Conservation (phyloP, 2,888 invertebrate genomes). For the Diarsia brunnea region DNA sequence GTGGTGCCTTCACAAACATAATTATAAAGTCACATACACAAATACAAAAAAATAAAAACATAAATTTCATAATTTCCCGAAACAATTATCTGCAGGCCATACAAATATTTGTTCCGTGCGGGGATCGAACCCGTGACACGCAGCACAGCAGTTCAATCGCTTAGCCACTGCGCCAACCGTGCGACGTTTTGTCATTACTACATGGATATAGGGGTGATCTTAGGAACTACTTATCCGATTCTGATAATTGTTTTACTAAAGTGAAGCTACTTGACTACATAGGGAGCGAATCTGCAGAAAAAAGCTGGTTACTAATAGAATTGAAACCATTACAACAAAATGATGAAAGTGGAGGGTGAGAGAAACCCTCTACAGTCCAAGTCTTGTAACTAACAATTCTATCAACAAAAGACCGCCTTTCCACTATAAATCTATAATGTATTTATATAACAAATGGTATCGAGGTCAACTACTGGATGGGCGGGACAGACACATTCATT, state of each 20-base stretch:
- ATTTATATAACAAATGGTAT: conserved; percentile 31
- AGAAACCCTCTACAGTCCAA: neutral
- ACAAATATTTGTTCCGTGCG: too few species aligned
- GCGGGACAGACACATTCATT: conserved; percentile 57
- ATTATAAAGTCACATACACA: too few species aligned
- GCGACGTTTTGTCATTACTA: too few species aligned
- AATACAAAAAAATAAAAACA: too few species aligned
- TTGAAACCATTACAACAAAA: neutral
- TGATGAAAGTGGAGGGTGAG: too few species aligned
- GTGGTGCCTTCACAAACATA: too few species aligned
- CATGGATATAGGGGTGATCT: neutral
- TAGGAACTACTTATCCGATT: neutral
- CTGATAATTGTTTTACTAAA: neutral
- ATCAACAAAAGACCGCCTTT: neutral
- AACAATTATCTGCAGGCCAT: too few species aligned
- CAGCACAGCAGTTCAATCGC: too few species aligned
- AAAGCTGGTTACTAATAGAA: neutral
- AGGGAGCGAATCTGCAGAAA: neutral
- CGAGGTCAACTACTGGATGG: conserved; percentile 18
- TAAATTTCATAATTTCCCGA: too few species aligned
- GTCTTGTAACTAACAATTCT: neutral
- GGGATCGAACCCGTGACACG: too few species aligned
- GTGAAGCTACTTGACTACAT: neutral
- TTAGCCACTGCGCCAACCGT: too few species aligned
- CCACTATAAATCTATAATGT: neutral